Conservation (phyloP, 2,888 invertebrate genomes). For the Ornithoptera priamus region DNA sequence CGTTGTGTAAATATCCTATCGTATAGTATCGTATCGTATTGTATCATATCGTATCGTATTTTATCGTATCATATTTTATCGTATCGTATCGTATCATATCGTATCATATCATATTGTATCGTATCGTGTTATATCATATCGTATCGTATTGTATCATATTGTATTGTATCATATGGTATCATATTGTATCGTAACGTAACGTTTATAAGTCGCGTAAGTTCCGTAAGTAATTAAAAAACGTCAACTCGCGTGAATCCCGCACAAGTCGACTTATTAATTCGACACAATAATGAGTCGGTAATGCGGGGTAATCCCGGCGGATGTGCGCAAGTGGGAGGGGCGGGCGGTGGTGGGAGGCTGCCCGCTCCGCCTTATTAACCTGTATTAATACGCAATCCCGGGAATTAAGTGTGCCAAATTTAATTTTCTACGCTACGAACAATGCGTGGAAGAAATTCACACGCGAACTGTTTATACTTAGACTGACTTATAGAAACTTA, state of each 20-base stretch:
- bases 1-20: too few relatives aligned
- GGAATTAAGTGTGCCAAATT: conserved; percentile 6
- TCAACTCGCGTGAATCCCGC: too few relatives aligned
- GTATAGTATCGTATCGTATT: too few relatives aligned
- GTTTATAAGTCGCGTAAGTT: background rate
- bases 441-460: background rate
- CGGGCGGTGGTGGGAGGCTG: background rate
- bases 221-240: background rate
- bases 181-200: background rate
- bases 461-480: too few relatives aligned
- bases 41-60: too few relatives aligned
- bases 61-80: too few relatives aligned
- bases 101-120: too few relatives aligned
- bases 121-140: too few relatives aligned
- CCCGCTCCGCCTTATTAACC: conserved; percentile 4
- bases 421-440: conserved; percentile 5
- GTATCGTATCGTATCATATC: too few relatives aligned
- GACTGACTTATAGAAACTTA: too few relatives aligned
- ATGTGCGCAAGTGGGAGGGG: background rate
- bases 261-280: conserved; percentile 5
- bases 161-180: too few relatives aligned
- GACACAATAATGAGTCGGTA: conserved; percentile 16
- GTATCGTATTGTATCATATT: too few relatives aligned
- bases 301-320: conserved; percentile 1
- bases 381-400: conserved; percentile 14